These are phyloP conservation scores for Oceanites oceanicus DNA, from an alignment of 2,113 vertebrate species.

Conservation along the genomic window DNA sequence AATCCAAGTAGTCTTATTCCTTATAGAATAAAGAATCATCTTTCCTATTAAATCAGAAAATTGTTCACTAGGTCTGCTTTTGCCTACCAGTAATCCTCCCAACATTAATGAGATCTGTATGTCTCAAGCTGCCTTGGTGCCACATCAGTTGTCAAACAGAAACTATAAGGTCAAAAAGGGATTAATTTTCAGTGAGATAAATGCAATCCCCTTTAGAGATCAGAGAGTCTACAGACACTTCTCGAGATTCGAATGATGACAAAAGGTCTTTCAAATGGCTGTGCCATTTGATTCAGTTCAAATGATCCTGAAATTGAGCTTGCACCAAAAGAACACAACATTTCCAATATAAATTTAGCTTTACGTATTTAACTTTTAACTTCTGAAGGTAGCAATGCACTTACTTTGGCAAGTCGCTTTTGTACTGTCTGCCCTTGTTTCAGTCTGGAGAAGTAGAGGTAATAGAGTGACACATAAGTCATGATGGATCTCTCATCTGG, in stretches of 20 bases:
- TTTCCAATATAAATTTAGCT: neutral
- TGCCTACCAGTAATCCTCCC: neutral
- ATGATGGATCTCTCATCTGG: slow-evolving; percentile 91
- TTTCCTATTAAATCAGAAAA: neutral
- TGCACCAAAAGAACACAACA: neutral
- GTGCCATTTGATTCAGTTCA: neutral
- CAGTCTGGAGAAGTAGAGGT: slow-evolving; percentile 87
- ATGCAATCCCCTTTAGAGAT: neutral
- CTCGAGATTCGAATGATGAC: neutral
- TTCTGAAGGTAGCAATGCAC: neutral
- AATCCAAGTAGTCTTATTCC: neutral
- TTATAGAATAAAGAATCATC: neutral
- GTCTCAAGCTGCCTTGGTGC: neutral
- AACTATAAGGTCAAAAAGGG: neutral
- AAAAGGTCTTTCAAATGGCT: neutral
- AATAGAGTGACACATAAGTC: slow-evolving; percentile 91
- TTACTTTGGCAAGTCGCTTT: slow-evolving; percentile 85
- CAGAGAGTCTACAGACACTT: neutral
- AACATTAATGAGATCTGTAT: neutral
- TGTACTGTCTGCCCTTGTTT: slow-evolving; percentile 84
- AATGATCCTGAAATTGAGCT: neutral
- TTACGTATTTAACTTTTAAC: neutral
- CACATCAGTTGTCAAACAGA: neutral
- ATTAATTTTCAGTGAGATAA: neutral
- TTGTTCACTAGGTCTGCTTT: neutral